A percentile compares a stretch with the other conserved stretches of the same genome.
Evolutionary conservation across 2,797 vertebrate species (phyloP).

Genomic region (Chiroxiphia lanceolata): DNA sequence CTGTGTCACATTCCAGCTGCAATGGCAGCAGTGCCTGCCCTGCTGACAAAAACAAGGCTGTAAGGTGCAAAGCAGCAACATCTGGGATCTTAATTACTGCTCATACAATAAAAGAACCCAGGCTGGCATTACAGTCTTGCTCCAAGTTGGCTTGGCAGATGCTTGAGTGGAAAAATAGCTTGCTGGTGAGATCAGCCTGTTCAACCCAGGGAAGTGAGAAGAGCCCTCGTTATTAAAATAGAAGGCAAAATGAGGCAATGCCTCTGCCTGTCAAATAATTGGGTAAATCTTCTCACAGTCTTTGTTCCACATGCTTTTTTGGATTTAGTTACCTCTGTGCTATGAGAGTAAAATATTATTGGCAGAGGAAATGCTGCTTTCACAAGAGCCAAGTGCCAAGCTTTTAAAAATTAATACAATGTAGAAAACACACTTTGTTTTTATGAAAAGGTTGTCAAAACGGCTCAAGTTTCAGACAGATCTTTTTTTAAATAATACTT

Average conservation of each 20-base stretch:
- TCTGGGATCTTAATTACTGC: background rate
- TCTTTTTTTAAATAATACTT: background rate
- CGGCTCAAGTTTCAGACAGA: background rate
- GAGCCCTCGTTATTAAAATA: background rate
- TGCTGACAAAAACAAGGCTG: background rate
- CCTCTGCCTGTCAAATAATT: conserved; percentile 6
- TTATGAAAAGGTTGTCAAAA: background rate
- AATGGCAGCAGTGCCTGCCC: background rate
- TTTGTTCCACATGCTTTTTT: background rate
- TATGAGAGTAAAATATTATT: background rate
- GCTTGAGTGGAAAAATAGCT: conserved; percentile 26
- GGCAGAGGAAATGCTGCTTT: background rate
- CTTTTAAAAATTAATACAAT: background rate
- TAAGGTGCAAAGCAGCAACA: background rate
- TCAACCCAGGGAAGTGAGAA: background rate
- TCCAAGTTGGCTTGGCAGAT: background rate
- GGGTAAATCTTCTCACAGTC: background rate
- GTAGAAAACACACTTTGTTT: background rate
- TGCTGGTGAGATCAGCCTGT: conserved; percentile 27
- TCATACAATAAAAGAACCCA: background rate
- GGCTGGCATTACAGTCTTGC: accelerated
- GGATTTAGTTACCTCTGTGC: background rate
- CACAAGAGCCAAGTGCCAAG: background rate
- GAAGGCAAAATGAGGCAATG: background rate
- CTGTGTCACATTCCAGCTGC: background rate